Evolutionary conservation across 1,140 invertebrate species (phyloP), one percentile per base, ranked within the genome.

Genomic region (Aethina tumida): DNA sequence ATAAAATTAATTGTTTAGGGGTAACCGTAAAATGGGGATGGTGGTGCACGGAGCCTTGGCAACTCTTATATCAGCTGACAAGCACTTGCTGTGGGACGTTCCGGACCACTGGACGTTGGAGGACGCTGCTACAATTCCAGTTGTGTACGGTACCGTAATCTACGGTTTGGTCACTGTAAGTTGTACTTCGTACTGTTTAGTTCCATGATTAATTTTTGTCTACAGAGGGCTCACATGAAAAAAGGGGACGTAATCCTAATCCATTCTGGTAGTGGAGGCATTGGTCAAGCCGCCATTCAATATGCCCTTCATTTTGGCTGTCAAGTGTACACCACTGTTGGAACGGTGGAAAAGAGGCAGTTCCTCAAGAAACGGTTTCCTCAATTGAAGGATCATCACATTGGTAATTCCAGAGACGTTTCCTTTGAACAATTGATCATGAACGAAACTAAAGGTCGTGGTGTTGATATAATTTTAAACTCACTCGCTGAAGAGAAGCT

Each of bases 61-160:
- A 0, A 83, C 81, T 21, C 43, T 75, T 30, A 54, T 77, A 2
- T 28, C 70, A 26, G 65, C 67, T 5, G 75, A 86, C 52, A 62
- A 64, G 19, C 53, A 63, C 5, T 69, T 87, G 2, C 49, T 75
- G 9, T 94, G 87, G 87, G 54, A 74, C 2, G 68, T 96, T 12
- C 92, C 92, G 2, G 72, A 85, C 1, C 52, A 73, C 4, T 95
- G 90, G 90, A 74, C 39, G 1, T 62, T 96, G 13, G 77, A 85
- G 53, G 84, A 96, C 26, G 92, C 90, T 1, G 84, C 86, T 0
- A 89, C 89, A 0, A 71, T 96, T 0, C 91, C 91, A 2, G 79
- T 81, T 1, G 84, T 84, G 4, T 95, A 93, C 55, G 72, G 73
- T 27, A 94, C 88, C 0, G 86, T 77, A 2, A 84, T 87, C 45